Base-by-base conservation (phyloP, 1,140 invertebrate genomes). In the Hermetia illucens region DNA sequence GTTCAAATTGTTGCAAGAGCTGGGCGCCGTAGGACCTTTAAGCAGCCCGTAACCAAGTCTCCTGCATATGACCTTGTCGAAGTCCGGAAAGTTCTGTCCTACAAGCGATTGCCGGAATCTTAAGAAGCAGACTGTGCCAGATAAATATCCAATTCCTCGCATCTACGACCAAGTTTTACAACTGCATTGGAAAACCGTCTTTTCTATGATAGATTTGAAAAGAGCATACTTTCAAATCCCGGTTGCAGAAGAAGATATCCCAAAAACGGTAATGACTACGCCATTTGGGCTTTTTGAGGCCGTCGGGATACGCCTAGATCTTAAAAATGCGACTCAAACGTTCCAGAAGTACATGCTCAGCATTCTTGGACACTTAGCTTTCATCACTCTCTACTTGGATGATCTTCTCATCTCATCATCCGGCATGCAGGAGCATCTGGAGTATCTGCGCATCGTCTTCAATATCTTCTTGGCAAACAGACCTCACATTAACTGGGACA, bases 161-260 rank as follows among this genome's bases (percentile, higher is more conserved):
- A 50, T 62, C 8, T 39, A 51, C 1, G 53, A 58, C 27, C 41
- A 66, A 0, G 41, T 55, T 31, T 36, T 19, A 4, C 36, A n/a
- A 69, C 4, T 34, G 39, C 2, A 60, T 54, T 0, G 38, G 44
- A 3, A 46, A 33, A 4, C 48, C 54, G 15, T 70, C 72, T 39
- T 49, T 53, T 1, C n/a, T n/a, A 51, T 43, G 3, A 27, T 74
- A 1, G 69, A 74, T 49, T 33, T 71, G 1, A 35, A 40, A 0
- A 51, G 49, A 21, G 70, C 69, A 0, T 75, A 66, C 43, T 54
- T 61, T 43, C 68, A 66, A 33, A 55, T 65, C 0, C 56, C 55
- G 0, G 45, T 65, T 1, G 39, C 40, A 3, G 21, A 34, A 8
- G 48, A 56, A 12, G 56, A 63, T 33, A 47, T 64, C 10, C 20